These are phyloP conservation scores for Pedionomus torquatus DNA, from an alignment of 2,113 vertebrate genomes.

Conservation along the genomic window DNA sequence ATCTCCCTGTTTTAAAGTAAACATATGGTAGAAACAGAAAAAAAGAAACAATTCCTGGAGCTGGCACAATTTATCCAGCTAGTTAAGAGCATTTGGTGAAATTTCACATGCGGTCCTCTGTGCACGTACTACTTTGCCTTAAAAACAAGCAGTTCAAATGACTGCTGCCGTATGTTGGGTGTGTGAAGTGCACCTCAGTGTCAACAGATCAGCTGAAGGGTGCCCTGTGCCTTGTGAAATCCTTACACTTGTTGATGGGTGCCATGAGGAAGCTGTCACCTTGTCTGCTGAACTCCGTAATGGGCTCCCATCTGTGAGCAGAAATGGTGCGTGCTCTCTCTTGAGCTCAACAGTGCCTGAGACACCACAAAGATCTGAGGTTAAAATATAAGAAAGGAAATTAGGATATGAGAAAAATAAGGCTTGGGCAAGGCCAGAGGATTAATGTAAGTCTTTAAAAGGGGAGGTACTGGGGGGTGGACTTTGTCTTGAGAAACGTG, in stretches of 20 bases:
- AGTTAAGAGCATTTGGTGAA: background rate
- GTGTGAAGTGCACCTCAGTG: no score
- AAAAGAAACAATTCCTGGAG: background rate
- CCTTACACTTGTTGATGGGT: background rate
- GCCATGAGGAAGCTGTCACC: background rate
- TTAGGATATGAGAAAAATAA: background rate
- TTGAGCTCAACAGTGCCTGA: background rate
- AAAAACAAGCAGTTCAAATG: background rate
- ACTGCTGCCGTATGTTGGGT: background rate
- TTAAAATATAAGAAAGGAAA: background rate
- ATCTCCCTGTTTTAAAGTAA: background rate
- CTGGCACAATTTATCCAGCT: background rate
- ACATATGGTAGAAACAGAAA: background rate
- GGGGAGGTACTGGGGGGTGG: fast-evolving
- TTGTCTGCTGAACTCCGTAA: background rate
- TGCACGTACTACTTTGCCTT: background rate
- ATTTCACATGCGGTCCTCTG: background rate
- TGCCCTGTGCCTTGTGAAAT: background rate
- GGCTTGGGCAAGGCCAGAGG: background rate
- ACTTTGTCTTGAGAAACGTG: background rate
- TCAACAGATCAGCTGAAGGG: background rate
- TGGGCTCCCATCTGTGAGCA: background rate
- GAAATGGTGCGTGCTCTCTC: background rate
- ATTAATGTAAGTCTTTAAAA: background rate
- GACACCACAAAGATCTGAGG: background rate